Evolutionary conservation across 1,140 invertebrate genomes (phyloP).

Genomic region (Pseudomyrmex cubaensis): DNA sequence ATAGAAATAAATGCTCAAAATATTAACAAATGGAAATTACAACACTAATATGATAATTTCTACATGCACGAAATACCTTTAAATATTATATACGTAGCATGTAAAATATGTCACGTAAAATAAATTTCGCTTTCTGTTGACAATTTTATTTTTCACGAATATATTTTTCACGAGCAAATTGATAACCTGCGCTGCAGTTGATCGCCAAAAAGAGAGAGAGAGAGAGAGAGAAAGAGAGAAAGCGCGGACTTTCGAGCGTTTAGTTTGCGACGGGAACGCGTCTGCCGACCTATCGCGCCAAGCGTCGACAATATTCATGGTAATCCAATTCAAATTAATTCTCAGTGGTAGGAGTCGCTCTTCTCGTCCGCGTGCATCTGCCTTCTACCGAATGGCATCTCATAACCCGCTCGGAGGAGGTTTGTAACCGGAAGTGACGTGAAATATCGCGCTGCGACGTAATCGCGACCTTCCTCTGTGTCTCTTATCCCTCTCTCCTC

Average conservation of each 20-base stretch:
- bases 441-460: conserved; percentile 74
- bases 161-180: conserved; percentile 19
- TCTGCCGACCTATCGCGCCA: conserved; percentile 46
- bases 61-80: neutral
- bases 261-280: conserved; percentile 55
- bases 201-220: conserved; percentile 49
- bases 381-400: conserved; percentile 68
- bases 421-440: conserved; percentile 78
- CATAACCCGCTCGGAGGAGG: conserved; percentile 74
- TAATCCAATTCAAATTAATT: conserved; percentile 76
- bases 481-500: neutral
- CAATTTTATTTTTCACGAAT: conserved; percentile 20
- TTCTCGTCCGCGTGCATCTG: conserved; percentile 60
- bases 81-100: neutral
- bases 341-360: conserved; percentile 53
- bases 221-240: too few species aligned
- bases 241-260: conserved; percentile 50
- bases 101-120: neutral
- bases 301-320: conserved; percentile 73
- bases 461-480: conserved; percentile 67
- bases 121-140: neutral
- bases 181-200: neutral
- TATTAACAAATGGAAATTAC: too few species aligned
- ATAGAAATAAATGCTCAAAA: too few species aligned
- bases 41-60: neutral